phyloP scores from a whole-genome alignment of 1,140 invertebrate species.

The Adelges cooleyi region DNA sequence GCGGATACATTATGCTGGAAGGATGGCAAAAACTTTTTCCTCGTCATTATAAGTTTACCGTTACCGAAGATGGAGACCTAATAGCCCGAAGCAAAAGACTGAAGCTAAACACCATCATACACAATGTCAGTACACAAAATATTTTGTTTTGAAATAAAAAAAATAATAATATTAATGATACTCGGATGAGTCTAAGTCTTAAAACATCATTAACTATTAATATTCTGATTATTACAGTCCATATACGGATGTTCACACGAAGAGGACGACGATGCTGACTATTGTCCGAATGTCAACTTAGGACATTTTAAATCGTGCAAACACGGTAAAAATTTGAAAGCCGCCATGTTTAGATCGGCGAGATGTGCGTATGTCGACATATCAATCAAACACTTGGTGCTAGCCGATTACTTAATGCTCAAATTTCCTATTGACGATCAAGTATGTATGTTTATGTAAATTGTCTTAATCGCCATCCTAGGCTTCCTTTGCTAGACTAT shows the following conservation, averaged over 20 bases:
- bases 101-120: conserved; percentile 4
- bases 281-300: neutral
- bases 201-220: no score
- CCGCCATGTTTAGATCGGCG: neutral
- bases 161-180: no score
- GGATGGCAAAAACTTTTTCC: conserved; percentile 1
- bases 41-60: conserved; percentile 5
- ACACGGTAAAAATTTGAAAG: neutral
- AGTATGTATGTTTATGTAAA: no score
- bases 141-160: no score
- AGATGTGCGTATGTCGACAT: neutral
- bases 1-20: neutral
- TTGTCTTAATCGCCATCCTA: no score
- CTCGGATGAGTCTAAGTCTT: no score
- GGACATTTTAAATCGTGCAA: neutral
- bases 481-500: no score
- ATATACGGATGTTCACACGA: neutral
- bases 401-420: neutral
- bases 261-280: neutral
- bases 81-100: neutral
- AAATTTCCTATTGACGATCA: no score
- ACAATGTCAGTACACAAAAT: conserved; percentile 3
- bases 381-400: neutral
- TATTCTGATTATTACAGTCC: neutral
- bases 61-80: neutral